A percentile compares a stretch with the other conserved stretches of the same genome.
These are phyloP conservation scores for Potorous gilbertii DNA, from an alignment of 2,797 vertebrate genomes.

Conservation along the genomic window DNA sequence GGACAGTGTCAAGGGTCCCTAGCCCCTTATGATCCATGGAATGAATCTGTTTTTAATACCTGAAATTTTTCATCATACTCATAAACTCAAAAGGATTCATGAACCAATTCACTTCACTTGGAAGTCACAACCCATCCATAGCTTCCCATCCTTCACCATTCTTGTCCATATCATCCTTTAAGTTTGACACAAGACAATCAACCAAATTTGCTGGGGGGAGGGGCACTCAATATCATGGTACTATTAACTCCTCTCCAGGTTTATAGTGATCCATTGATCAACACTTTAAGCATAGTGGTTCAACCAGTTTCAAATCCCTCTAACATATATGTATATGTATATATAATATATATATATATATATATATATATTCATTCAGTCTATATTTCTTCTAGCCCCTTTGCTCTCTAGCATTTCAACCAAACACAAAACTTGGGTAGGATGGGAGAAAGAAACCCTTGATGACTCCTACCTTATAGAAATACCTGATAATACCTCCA, in stretches of 20 bases:
- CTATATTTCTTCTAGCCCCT: neutral
- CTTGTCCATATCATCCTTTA: neutral
- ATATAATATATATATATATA: too few relatives aligned
- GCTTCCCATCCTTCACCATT: neutral
- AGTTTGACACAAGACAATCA: neutral
- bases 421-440: neutral
- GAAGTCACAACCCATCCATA: neutral
- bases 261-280: neutral
- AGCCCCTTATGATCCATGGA: neutral
- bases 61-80: neutral
- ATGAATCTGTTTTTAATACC: neutral
- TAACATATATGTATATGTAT: neutral
- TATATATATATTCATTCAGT: neutral
- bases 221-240: neutral
- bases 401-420: neutral
- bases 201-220: neutral
- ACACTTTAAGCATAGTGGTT: neutral
- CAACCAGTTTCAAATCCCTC: neutral
- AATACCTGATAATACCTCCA: neutral
- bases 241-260: neutral
- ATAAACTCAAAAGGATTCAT: neutral
- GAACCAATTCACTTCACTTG: neutral
- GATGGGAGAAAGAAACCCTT: neutral
- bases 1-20: neutral
- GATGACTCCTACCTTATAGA: neutral